Evolutionary conservation across 2,888 invertebrate species (phyloP), one percentile per base, ranked within the genome.

Genomic region (Apodemia hepburni): DNA sequence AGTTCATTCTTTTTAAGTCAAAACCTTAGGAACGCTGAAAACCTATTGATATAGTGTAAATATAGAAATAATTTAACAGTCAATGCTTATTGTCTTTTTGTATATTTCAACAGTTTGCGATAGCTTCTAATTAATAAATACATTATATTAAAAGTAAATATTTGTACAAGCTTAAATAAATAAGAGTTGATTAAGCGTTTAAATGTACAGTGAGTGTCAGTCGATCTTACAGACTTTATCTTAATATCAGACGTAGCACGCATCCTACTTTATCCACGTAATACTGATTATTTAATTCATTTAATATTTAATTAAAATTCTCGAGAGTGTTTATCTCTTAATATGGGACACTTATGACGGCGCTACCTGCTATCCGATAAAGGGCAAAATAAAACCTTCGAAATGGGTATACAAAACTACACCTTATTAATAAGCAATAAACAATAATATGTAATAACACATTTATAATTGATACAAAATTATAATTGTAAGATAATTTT

Each of bases 251-350:
- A 80, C 78, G 77, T 82, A 77, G 81, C 87, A 88, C 83, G 83
- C 85, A 87, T 82, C 85, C 86, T 83, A 84, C 87, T 87, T 84
- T 84, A 85, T 85, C 78, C 80, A 85, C 38, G 87, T 90, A 90
- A 91, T 90, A 91, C 91, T 90, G 91, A 91, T 90, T 86, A 88
- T 91, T 90, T 86, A 86, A 90, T 90, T 90, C 88, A 73, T 87
- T 90, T 90, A 88, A 90, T 90, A 89, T 91, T 90, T 90, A 89
- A 91, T 91, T 90, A 88, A 91, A 88, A 89, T 89, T 88, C 89
- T 82, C 85, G 80, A 81, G 84, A 87, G 82, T 83, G 83, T 84
- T 91, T 91, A 90, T 90, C 91, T 89, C 84, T 84, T 87, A 89
- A 87, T 88, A 90, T 89, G 84, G 90, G 89, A 90, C 90, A 89